Evolutionary conservation across 2,888 invertebrate genomes (phyloP).

Genomic region (Erebia aethiops): DNA sequence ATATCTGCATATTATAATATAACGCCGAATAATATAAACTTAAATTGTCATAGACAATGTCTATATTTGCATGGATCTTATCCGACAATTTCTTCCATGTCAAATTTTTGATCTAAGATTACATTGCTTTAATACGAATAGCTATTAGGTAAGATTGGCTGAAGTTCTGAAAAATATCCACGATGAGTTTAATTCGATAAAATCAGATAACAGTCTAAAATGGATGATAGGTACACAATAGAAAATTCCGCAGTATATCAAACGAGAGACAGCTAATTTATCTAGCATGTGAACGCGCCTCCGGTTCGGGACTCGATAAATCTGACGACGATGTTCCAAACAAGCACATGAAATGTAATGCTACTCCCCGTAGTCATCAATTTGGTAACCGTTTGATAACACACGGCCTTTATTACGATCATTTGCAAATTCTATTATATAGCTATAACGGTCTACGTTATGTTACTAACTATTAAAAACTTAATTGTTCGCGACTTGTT

Average conservation of each 20-base stretch:
- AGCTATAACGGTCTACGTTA: background rate
- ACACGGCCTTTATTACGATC: conserved; percentile 36
- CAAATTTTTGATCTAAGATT: too few species aligned
- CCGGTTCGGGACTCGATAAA: conserved; percentile 52
- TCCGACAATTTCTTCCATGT: too few species aligned
- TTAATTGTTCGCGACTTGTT: background rate
- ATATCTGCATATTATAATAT: too few species aligned
- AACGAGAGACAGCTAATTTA: conserved; percentile 71
- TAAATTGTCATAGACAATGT: too few species aligned
- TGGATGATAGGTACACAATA: conserved; percentile 20
- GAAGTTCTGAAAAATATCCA: too few species aligned
- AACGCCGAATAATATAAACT: too few species aligned
- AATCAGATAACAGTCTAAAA: background rate
- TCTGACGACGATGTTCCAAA: conserved; percentile 46
- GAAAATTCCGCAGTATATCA: conserved; percentile 59
- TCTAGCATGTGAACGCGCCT: conserved; percentile 59
- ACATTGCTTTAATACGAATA: too few species aligned
- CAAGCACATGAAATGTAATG: conserved; percentile 42
- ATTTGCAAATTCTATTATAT: conserved; percentile 28
- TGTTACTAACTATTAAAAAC: background rate
- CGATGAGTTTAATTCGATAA: background rate
- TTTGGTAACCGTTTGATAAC: conserved; percentile 34
- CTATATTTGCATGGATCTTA: too few species aligned
- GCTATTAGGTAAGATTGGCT: too few species aligned
- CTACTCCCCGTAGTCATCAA: conserved; percentile 38